phyloP scores from a whole-genome alignment of 2,113 vertebrate genomes.

The Plecturocebus donacophilus region DNA sequence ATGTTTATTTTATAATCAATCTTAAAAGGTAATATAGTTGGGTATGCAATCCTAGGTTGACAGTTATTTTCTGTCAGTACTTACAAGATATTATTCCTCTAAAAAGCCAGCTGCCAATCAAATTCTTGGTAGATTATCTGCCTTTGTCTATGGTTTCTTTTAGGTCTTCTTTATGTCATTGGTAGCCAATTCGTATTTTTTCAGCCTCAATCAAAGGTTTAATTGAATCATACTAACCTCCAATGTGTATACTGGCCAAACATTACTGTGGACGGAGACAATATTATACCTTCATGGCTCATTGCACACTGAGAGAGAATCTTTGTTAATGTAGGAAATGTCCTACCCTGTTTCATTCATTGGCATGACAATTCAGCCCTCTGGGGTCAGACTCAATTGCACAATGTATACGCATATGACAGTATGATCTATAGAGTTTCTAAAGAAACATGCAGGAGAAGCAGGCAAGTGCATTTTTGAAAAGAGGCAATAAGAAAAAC shows the following conservation, averaged over 20 bases:
- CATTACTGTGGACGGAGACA: background rate
- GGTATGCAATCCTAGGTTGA: background rate
- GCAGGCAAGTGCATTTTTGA: slow-evolving; percentile 3
- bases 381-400: background rate
- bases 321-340: background rate
- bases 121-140: background rate
- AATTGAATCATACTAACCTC: background rate
- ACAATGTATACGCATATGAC: background rate
- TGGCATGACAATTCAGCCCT: background rate
- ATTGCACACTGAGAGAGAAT: background rate
- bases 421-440: background rate
- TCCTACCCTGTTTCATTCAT: background rate
- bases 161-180: background rate
- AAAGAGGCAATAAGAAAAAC: slow-evolving; percentile 11
- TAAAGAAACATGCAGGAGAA: slow-evolving; percentile 44
- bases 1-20: background rate
- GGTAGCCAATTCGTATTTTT: background rate
- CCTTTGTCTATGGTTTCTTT: slow-evolving; percentile 24
- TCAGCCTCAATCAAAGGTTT: background rate
- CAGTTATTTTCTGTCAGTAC: background rate
- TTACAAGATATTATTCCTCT: background rate
- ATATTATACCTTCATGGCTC: background rate
- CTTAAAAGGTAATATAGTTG: slow-evolving; percentile 6
- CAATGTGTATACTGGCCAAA: background rate
- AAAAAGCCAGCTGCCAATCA: background rate